Evolutionary conservation across 2,888 invertebrate species (phyloP), one percentile per base, ranked within the genome.

Genomic region (Aspidapion aeneum): DNA sequence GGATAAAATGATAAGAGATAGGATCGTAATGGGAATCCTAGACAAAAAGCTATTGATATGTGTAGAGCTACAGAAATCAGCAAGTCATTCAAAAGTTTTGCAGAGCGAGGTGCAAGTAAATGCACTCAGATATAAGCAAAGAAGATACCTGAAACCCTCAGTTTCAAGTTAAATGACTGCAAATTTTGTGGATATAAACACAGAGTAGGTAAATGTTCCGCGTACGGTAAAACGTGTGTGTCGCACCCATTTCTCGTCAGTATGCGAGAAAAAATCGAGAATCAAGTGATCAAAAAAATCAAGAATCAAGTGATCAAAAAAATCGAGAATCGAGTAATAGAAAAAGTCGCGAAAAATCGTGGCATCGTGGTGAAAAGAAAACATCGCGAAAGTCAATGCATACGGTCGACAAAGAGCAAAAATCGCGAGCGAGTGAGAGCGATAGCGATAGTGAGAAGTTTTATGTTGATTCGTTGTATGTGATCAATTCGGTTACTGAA

Each of bases 1-100:
- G 57, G 69, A 71, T 57, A 67, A 67, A n/a, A 66, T 73, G 61
- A 22, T 74, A 16, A 60, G 70, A 63, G 71, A 72, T 52, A 58
- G 67, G 22, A 68, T 72, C 68, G 71, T 35, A 7, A 35, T 35
- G 35, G 35, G 35, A 35, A 35, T 35, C 12, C 12, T 35, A 35
- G 35, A 35, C 35, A 35, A 35, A 12, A 35, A 35, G 5, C n/a
- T n/a, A n/a, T n/a, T n/a, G n/a, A 35, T 12, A 35, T 12, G 12
- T 12, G 35, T 3, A 35, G 12, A 22, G 64, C 61, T 21, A 57
- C 57, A 17, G 62, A 67, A 61, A 65, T 71, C 55, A 59, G 62
- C 55, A 54, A 17, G 20, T 70, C 16, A 20, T 9, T 19, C 21
- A 56, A 68, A 70, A 52, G 12, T 12, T 35, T 35, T 35, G 12